phyloP scores from a whole-genome alignment of 2,888 invertebrate genomes.

The Melanchra persicariae region DNA sequence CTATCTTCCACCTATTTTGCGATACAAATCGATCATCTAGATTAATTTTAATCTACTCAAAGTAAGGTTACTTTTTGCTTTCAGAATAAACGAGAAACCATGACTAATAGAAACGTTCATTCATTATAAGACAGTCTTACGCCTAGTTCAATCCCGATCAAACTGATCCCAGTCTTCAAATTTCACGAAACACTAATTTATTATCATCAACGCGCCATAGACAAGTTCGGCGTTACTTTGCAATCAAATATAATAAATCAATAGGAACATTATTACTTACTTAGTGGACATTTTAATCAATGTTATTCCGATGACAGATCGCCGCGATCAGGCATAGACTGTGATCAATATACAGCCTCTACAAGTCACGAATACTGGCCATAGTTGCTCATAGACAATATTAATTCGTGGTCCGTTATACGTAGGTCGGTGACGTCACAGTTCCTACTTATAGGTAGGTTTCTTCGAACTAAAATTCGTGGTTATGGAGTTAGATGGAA shows the following conservation, averaged over 20 bases:
- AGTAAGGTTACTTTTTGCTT: neutral
- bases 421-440: slow-evolving; percentile 57
- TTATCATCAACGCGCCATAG: slow-evolving; percentile 61
- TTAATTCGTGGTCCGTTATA: slow-evolving; percentile 50
- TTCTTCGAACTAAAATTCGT: slow-evolving; percentile 1
- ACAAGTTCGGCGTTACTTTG: slow-evolving; percentile 73
- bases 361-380: slow-evolving; percentile 62
- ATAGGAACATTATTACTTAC: slow-evolving; percentile 80
- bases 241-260: slow-evolving; percentile 83
- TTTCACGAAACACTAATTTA: slow-evolving; percentile 59
- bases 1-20: slow-evolving; percentile 15
- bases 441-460: neutral
- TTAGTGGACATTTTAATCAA: slow-evolving; percentile 85
- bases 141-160: slow-evolving; percentile 8
- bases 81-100: neutral
- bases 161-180: slow-evolving; percentile 23
- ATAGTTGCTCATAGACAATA: slow-evolving; percentile 51
- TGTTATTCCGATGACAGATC: slow-evolving; percentile 82
- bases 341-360: slow-evolving; percentile 70
- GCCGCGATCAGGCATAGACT: slow-evolving; percentile 71
- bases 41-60: slow-evolving; percentile 18
- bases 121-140: too few species aligned
- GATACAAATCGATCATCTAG: slow-evolving; percentile 34
- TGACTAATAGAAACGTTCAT: neutral
- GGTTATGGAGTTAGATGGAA: neutral